Evolutionary conservation across 1,140 invertebrate genomes (phyloP).

Genomic region (Ostrea edulis): DNA sequence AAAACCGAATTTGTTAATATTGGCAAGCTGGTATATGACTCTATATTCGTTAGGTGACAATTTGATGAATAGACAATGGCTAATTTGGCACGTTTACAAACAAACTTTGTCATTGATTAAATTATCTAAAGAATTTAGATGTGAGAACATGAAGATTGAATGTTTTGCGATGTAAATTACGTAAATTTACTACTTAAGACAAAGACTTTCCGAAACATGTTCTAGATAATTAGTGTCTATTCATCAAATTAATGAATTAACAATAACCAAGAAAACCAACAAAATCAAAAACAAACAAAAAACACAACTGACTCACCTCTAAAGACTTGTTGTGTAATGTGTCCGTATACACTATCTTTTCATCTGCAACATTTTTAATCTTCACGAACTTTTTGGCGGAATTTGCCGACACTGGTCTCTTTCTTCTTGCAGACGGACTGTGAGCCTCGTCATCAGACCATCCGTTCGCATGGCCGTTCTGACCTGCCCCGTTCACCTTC

Average conservation of each 20-base stretch:
- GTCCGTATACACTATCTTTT: constrained; percentile 66
- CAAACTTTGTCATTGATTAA: neutral
- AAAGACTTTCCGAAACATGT: neutral
- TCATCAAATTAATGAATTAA: too few species aligned
- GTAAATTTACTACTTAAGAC: neutral
- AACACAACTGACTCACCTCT: constrained; percentile 62
- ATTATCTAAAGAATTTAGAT: neutral
- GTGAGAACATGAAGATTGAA: neutral
- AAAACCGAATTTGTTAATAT: neutral
- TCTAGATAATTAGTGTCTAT: neutral
- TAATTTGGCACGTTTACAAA: neutral
- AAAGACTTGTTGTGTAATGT: constrained; percentile 69
- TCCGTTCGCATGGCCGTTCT: constrained; percentile 32
- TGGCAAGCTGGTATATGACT: neutral
- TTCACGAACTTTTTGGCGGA: constrained; percentile 70
- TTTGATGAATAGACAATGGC: neutral
- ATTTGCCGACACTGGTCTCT: constrained; percentile 47
- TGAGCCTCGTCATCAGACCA: constrained; percentile 12
- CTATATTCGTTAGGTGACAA: neutral
- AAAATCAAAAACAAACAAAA: neutral
- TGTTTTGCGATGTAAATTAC: neutral
- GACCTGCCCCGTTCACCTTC: neutral
- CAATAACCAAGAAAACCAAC: neutral
- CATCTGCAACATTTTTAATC: constrained; percentile 67
- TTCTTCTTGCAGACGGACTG: constrained; percentile 49